Conservation (phyloP, 2,888 invertebrate species). For the Drosophila vallismaia region DNA sequence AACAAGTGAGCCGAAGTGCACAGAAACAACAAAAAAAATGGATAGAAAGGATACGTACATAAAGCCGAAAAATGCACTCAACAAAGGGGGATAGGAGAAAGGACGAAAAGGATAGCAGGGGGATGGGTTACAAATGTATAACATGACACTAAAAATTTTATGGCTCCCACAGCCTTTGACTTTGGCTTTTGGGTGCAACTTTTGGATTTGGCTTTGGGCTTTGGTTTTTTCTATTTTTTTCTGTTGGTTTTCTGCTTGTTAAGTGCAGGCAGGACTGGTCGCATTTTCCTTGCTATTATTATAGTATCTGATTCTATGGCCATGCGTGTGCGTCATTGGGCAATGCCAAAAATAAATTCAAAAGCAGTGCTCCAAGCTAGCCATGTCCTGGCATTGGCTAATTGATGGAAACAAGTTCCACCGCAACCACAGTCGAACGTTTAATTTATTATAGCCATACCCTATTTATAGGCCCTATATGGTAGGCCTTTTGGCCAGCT, state of each 20-base stretch:
- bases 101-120: constrained; percentile 10
- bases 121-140: constrained; percentile 60
- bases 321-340: constrained; percentile 24
- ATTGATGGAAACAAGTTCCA: constrained; percentile 34
- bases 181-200: constrained; percentile 14
- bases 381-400: constrained; percentile 17
- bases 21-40: background rate
- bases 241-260: constrained; percentile 2
- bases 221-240: background rate
- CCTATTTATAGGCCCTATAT: background rate
- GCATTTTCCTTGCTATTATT: constrained; percentile 17
- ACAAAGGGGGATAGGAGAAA: background rate
- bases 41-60: background rate
- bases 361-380: background rate
- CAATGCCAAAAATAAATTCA: constrained; percentile 31
- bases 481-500: background rate
- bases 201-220: background rate
- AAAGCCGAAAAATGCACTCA: constrained; percentile 10
- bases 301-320: constrained; percentile 9
- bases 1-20: constrained; percentile 36
- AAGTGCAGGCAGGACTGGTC: constrained; percentile 32
- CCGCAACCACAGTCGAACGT: constrained; percentile 32
- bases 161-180: constrained; percentile 31
- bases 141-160: constrained; percentile 73
- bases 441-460: constrained; percentile 16